Evolutionary conservation across 2,888 invertebrate species (phyloP).

Genomic region (Ophion ventricosus): DNA sequence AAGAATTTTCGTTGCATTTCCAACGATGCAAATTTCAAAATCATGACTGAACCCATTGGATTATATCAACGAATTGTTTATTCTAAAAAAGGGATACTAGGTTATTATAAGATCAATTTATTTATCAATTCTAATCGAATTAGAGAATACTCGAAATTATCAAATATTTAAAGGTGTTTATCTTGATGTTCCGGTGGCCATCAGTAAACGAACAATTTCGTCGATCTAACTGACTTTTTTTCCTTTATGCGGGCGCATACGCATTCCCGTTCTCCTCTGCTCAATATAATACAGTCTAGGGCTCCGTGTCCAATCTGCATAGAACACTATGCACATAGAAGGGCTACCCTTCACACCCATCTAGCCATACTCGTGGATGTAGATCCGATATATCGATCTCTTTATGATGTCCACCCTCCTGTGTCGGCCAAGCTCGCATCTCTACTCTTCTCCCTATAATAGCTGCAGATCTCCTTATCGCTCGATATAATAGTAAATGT

Average conservation of each 20-base stretch:
- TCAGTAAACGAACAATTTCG: too few species aligned
- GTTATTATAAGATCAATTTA: too few species aligned
- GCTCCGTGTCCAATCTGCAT: conserved; percentile 37
- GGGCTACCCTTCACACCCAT: neutral
- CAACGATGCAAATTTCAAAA: too few species aligned
- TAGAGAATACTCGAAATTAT: too few species aligned
- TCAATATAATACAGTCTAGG: conserved; percentile 11
- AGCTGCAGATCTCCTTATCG: conserved; percentile 39
- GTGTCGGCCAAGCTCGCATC: conserved; percentile 51
- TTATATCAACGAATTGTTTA: too few species aligned
- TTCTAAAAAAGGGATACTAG: too few species aligned
- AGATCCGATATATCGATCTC: conserved; percentile 67
- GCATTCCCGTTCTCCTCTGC: neutral
- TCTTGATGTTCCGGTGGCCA: too few species aligned
- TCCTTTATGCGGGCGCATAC: neutral
- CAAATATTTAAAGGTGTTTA: too few species aligned
- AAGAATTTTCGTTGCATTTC: too few species aligned
- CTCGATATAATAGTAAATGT: conserved; percentile 10
- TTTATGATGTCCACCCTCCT: conserved; percentile 63
- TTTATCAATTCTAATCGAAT: too few species aligned
- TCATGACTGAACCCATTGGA: too few species aligned
- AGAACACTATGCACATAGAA: conserved; percentile 15
- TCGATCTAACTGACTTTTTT: too few species aligned
- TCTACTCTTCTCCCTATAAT: conserved; percentile 60
- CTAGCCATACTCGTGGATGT: neutral